Evolutionary conservation across 53 echinoderm and acorn worm genomes (phyloP).

Genomic region (Zoroaster sp.): DNA sequence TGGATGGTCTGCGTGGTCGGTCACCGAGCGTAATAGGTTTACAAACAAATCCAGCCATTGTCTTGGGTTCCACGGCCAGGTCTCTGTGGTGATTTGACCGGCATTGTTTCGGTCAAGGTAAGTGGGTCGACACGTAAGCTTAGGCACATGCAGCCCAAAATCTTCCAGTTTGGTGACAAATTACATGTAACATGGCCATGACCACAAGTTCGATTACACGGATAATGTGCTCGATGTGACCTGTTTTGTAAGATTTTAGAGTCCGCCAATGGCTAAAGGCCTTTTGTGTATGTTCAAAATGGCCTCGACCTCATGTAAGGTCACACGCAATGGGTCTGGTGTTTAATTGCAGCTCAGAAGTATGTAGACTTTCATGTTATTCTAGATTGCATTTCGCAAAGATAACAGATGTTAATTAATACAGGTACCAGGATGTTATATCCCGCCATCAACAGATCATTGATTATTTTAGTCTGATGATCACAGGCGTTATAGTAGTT

Average conservation of each 20-base stretch:
- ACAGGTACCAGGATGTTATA: no score
- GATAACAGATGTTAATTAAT: no score
- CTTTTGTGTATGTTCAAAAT: no score
- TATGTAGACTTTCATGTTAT: no score
- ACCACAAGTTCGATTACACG: slow-evolving; percentile 6
- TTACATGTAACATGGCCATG: slow-evolving; percentile 3
- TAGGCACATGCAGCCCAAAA: not conserved
- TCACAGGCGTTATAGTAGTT: no score
- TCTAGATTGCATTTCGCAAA: no score
- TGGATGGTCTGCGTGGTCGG: not conserved
- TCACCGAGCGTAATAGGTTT: not conserved
- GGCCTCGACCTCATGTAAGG: slow-evolving; percentile 19
- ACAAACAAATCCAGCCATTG: slow-evolving; percentile 48
- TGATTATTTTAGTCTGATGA: no score
- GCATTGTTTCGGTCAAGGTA: not conserved
- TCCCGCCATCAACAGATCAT: no score
- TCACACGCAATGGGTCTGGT: not conserved
- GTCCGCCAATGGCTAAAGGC: not conserved
- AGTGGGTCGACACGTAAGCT: not conserved
- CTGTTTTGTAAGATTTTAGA: not conserved
- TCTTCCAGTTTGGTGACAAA: not conserved
- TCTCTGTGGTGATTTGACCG: not conserved
- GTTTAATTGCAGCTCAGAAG: not conserved
- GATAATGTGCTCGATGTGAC: not conserved
- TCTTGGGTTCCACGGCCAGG: not conserved